Evolutionary conservation across 92 coral and sea anemone species (phyloP).

Genomic region (Zoanthus sansibaricus): DNA sequence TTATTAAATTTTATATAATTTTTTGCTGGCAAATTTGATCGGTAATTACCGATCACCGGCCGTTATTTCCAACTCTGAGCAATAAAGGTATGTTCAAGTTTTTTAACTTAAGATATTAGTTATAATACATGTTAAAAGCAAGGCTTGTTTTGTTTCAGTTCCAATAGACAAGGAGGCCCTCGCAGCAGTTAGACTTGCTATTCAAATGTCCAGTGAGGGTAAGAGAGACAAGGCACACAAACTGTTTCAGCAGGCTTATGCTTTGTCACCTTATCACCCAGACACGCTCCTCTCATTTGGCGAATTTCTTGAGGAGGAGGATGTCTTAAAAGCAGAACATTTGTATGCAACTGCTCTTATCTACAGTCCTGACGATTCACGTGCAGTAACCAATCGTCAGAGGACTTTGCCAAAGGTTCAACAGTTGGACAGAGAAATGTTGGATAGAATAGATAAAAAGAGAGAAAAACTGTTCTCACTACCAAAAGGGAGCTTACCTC

Average conservation of each 20-base stretch:
- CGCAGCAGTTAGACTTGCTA: constrained; percentile 86
- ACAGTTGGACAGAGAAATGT: constrained; percentile 94
- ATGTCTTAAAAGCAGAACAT: constrained; percentile 89
- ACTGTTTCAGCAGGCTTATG: constrained; percentile 91
- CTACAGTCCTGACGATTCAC: constrained; percentile 77
- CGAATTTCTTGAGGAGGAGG: constrained; percentile 89
- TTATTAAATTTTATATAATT: too few relatives aligned
- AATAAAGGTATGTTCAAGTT: too few relatives aligned
- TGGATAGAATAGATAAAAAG: constrained; percentile 84
- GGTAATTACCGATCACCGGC: too few relatives aligned
- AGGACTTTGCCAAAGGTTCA: constrained; percentile 95
- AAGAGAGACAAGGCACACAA: constrained; percentile 89
- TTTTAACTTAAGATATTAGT: too few relatives aligned
- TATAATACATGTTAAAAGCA: too few relatives aligned
- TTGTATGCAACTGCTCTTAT: constrained; percentile 86
- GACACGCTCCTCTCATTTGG: constrained; percentile 91
- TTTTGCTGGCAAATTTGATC: too few relatives aligned
- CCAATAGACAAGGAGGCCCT: constrained; percentile 91
- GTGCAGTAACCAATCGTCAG: constrained; percentile 88
- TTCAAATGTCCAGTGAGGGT: constrained; percentile 83
- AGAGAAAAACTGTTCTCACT: constrained; percentile 80
- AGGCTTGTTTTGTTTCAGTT: constrained; percentile 46
- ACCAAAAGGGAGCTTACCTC: constrained; percentile 85
- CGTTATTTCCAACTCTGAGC: too few relatives aligned
- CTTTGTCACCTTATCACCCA: constrained; percentile 91